These are phyloP conservation scores for Tichodroma muraria DNA, from an alignment of 2,113 vertebrate genomes.

Conservation along the genomic window DNA sequence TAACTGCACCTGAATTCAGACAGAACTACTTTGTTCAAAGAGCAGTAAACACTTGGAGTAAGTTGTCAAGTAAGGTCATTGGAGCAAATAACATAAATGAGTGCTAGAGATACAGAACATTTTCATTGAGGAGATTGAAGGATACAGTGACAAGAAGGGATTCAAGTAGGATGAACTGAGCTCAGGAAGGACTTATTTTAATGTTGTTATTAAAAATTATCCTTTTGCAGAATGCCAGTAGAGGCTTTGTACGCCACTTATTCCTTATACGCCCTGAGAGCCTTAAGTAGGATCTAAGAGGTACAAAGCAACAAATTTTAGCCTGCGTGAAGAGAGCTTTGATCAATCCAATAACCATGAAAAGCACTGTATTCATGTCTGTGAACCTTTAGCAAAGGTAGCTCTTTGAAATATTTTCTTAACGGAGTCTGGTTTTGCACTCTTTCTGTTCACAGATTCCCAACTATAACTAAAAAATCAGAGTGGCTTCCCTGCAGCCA, in stretches of 20 bases:
- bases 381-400: not conserved
- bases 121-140: slow-evolving; percentile 48
- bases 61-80: slow-evolving; percentile 59
- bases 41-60: slow-evolving; percentile 62
- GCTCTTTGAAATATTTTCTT: not conserved
- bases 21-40: slow-evolving; percentile 59
- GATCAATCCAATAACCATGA: not conserved
- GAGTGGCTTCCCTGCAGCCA: fast-evolving
- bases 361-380: not conserved
- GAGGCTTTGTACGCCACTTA: not conserved
- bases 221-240: not conserved
- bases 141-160: not conserved
- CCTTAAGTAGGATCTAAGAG: not conserved
- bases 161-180: not conserved
- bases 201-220: not conserved
- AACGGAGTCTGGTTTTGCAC: fast-evolving
- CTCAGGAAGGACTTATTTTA: not conserved
- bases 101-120: not conserved
- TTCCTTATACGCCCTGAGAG: not conserved
- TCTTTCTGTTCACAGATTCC: not conserved
- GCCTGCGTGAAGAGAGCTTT: not conserved
- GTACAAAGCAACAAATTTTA: not conserved
- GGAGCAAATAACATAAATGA: slow-evolving; percentile 48
- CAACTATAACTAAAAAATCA: not conserved
- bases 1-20: slow-evolving; percentile 67